A percentile compares a stretch with the other conserved stretches of the same genome.
Conservation (phyloP, 2,888 invertebrate genomes). For the Drosophila borborema region DNA sequence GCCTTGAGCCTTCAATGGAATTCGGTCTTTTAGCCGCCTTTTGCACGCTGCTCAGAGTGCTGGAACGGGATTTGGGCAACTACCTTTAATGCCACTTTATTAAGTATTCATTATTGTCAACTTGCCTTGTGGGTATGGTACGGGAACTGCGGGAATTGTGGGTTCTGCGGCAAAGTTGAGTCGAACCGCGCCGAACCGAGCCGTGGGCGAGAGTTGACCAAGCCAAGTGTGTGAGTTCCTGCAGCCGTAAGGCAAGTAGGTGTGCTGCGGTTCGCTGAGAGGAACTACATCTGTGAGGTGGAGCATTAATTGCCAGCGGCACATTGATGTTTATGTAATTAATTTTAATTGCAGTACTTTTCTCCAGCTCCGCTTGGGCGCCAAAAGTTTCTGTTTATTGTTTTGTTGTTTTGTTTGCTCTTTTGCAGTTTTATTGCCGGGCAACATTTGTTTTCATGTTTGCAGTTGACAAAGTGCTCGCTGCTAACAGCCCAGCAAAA, state of each 20-base stretch:
- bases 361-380: slow-evolving; percentile 10
- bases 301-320: slow-evolving; percentile 73
- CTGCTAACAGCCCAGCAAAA: slow-evolving; percentile 26
- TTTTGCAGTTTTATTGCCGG: slow-evolving; percentile 42
- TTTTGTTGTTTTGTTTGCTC: slow-evolving; percentile 35
- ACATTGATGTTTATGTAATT: slow-evolving; percentile 75
- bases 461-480: slow-evolving; percentile 36
- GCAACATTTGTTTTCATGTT: slow-evolving; percentile 12
- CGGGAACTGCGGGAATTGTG: not conserved
- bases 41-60: slow-evolving; percentile 22
- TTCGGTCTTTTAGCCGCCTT: slow-evolving; percentile 30
- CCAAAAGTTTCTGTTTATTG: slow-evolving; percentile 58
- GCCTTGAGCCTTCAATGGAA: slow-evolving; percentile 39
- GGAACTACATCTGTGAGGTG: slow-evolving; percentile 37
- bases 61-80: slow-evolving; percentile 48
- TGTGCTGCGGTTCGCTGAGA: slow-evolving; percentile 49
- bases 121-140: slow-evolving; percentile 39
- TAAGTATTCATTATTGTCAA: slow-evolving; percentile 80
- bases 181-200: not conserved
- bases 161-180: slow-evolving; percentile 2
- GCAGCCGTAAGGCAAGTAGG: slow-evolving; percentile 45
- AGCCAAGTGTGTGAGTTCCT: not conserved
- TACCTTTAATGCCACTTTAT: slow-evolving; percentile 71
- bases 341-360: slow-evolving; percentile 76
- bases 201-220: slow-evolving; percentile 7